Base-by-base conservation (phyloP, 2,888 invertebrate genomes). In the Phaedon cochleariae region DNA sequence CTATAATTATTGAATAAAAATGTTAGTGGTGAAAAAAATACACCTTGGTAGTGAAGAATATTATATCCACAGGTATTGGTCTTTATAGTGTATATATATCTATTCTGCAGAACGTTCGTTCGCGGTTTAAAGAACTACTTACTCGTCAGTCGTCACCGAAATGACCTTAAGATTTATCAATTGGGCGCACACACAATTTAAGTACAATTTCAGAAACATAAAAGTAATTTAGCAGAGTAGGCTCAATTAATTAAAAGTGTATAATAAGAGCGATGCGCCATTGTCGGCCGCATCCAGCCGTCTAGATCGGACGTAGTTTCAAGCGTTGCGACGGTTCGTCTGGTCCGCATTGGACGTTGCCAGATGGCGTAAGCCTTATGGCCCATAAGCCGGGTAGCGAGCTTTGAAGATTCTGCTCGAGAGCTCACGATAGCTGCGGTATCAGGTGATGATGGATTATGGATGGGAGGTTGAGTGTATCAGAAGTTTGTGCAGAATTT, bases 151-250 rank as follows among this genome's bases (percentile, higher is more conserved):
- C 26, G 26, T 3, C 26, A 26, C 57, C n/a, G 45, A 57, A 21
- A 37, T 68, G 72, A 68, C 72, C 70, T 71, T 70, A 70, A 74
- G 72, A 73, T 74, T 74, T 71, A 64, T 64, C 72, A 73, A 73
- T 74, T 73, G 22, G 20, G 41, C 15, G 45, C 45, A n/a, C 41
- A 41, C 12, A 21, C 55, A 34, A 21, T 55, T 55, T 55, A 73
- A 72, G 58, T 59, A 65, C 68, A 73, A 74, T 74, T 74, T 71
- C 67, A 71, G 69, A 70, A 72, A 66, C 71, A 72, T 68, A 70
- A 71, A 67, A 73, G 69, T 69, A 73, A 73, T 73, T 74, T 69
- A 73, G 66, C 70, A 67, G 65, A 61, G 66, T 59, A 3, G 41
- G 41, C 64, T 68, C 67, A 71, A 72, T 73, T 72, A 74, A 74